Conservation (phyloP, 2,113 vertebrate species). For the Probosciger aterrimus region DNA sequence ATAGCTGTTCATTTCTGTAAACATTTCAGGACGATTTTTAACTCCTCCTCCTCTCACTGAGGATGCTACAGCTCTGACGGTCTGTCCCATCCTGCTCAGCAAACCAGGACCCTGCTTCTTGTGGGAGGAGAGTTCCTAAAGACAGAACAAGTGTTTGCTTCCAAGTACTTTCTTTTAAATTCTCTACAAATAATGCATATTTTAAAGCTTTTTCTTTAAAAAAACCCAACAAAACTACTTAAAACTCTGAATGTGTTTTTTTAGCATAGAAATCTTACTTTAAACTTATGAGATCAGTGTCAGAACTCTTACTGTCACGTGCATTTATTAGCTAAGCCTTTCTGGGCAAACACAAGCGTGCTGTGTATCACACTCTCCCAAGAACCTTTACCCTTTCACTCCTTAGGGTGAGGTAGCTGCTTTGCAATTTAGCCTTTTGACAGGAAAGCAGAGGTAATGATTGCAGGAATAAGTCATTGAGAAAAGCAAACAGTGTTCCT, state of each 20-base stretch:
- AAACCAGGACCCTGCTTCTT: slow-evolving; percentile 90
- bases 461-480: neutral
- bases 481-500: neutral
- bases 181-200: neutral
- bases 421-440: neutral
- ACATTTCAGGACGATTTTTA: slow-evolving; percentile 85
- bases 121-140: slow-evolving; percentile 85
- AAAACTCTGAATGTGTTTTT: neutral
- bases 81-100: slow-evolving; percentile 90
- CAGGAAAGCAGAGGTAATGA: neutral
- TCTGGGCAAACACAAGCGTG: neutral
- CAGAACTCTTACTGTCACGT: neutral
- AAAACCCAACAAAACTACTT: neutral
- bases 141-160: neutral
- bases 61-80: slow-evolving; percentile 84
- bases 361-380: neutral
- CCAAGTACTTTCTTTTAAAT: neutral
- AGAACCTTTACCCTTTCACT: neutral
- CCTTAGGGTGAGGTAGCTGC: neutral
- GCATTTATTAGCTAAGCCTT: neutral
- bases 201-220: neutral
- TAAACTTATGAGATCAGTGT: neutral
- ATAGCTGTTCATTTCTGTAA: slow-evolving; percentile 84
- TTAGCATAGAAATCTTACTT: neutral
- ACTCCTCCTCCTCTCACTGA: slow-evolving; percentile 85